Base-by-base conservation (phyloP, 1,140 invertebrate genomes). In the Monomorium pharaonis region DNA sequence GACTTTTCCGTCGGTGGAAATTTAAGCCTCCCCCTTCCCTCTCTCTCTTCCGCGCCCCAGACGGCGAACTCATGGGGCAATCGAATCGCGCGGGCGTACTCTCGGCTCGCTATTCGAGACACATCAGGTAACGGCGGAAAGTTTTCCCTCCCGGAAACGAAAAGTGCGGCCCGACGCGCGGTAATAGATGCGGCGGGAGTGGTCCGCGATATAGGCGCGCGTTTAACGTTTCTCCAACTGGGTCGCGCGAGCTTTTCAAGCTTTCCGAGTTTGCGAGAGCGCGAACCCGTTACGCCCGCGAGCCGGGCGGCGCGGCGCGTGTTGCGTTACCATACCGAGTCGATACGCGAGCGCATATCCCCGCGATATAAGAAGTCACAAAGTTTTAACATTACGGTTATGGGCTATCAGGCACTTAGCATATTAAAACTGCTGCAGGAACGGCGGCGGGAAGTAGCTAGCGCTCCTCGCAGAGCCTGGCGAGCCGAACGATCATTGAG, bases 391-490 rank as follows among this genome's bases (percentile, higher is more conserved):
- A 49, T 86, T 81, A 86, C 14, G 44, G 76, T 65, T 60, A 58
- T 70, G 30, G 84, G 4, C 44, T 47, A 70, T 60, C 51, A 58
- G 33, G 54, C 84, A 86, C 84, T 86, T 86, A 86, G 84, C 65
- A 86, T 86, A 86, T 86, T 86, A 86, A 85, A 81, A 86, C 21
- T 56, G 47, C 51, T 56, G n/a, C n/a, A n/a, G n/a, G n/a, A n/a
- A n/a, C n/a, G 1, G 27, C n/a, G 21, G 58, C 49, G 37, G 49
- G 30, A 77, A n/a, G 49, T 14, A n/a, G n/a, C n/a, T n/a, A n/a
- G n/a, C n/a, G 42, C 51, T 42, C 6, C 70, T 84, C 60, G 62
- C 27, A 27, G 47, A 44, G 0, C 24, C 47, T 10, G n/a, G 42
- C 58, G 63, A 67, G n/a, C 24, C 27, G 21, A 54, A 76, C 81